Evolutionary conservation across 2,113 vertebrate species (phyloP).

Genomic region (Setophaga coronata): DNA sequence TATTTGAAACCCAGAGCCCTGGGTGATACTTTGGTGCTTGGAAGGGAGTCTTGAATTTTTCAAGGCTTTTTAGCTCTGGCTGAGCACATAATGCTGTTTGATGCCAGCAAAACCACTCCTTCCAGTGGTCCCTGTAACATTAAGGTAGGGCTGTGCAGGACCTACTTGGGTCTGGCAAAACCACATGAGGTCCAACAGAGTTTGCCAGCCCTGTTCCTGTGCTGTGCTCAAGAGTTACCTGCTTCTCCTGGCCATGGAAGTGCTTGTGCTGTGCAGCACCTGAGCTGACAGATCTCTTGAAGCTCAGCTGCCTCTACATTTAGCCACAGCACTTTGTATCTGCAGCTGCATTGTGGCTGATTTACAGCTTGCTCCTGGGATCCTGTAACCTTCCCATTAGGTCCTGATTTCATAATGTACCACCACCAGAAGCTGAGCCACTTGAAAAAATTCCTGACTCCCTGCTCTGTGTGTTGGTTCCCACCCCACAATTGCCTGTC

Average conservation of each 20-base stretch:
- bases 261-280: neutral
- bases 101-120: neutral
- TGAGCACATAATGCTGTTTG: neutral
- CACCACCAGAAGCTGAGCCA: neutral
- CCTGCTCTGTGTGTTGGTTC: neutral
- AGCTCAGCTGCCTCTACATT: neutral
- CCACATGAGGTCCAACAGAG: neutral
- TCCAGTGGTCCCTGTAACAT: neutral
- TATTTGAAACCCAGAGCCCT: neutral
- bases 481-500: fast-evolving
- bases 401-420: fast-evolving
- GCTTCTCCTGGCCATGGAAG: neutral
- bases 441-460: neutral
- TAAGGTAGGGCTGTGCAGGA: neutral
- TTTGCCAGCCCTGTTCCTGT: neutral
- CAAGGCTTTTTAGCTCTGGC: neutral
- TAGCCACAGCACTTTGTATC: neutral
- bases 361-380: neutral
- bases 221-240: neutral
- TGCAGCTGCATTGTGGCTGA: neutral
- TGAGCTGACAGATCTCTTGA: neutral
- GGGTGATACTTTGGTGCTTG: neutral
- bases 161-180: neutral
- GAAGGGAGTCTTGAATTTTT: neutral
- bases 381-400: neutral